Evolutionary conservation across 2,888 invertebrate genomes (phyloP).

Genomic region (Plusia festucae): DNA sequence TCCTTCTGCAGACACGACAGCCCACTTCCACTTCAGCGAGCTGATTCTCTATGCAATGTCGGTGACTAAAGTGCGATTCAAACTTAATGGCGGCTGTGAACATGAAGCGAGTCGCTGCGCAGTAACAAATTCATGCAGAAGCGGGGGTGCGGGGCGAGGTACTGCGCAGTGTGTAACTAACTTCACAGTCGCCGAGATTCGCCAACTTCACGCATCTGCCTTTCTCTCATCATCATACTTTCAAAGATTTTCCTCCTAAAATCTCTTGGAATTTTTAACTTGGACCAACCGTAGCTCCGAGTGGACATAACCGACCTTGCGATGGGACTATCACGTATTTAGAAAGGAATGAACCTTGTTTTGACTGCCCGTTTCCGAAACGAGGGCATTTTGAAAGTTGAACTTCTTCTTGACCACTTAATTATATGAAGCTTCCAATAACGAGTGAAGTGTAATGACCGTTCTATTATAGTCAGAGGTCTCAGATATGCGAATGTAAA

Average conservation of each 20-base stretch:
- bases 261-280: slow-evolving; percentile 29
- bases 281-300: slow-evolving; percentile 49
- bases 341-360: slow-evolving; percentile 81
- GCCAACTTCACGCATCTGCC: background rate
- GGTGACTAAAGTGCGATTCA: no score
- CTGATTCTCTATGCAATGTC: no score
- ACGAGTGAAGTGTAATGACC: slow-evolving; percentile 7
- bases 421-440: slow-evolving; percentile 29
- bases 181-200: no score
- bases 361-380: slow-evolving; percentile 69
- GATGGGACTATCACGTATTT: slow-evolving; percentile 71
- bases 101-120: no score
- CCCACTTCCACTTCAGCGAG: no score
- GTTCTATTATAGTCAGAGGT: background rate
- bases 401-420: slow-evolving; percentile 42
- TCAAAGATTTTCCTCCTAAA: background rate
- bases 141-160: no score
- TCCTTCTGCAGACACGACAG: no score
- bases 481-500: background rate
- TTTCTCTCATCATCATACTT: background rate
- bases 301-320: slow-evolving; percentile 72
- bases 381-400: slow-evolving; percentile 74
- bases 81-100: no score
- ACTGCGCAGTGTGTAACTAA: no score
- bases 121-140: no score